Evolutionary conservation across 2,888 invertebrate genomes (phyloP).

Genomic region (Perithous albicinctus): DNA sequence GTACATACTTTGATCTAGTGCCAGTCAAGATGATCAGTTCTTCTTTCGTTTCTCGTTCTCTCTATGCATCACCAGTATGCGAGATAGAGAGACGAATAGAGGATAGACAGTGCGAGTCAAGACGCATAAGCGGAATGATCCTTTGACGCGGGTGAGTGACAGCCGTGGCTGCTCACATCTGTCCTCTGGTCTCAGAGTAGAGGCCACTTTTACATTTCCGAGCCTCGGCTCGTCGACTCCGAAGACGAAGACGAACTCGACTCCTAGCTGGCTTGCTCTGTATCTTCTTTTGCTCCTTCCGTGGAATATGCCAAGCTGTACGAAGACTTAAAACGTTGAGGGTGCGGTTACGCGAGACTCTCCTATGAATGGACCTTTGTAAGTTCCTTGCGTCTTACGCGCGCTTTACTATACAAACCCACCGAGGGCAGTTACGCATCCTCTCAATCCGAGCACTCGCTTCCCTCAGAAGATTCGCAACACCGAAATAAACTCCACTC

Average conservation of each 20-base stretch:
- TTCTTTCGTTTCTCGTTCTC: constrained; percentile 48
- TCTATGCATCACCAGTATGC: constrained; percentile 34
- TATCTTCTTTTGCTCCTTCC: constrained; percentile 65
- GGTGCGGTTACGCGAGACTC: constrained; percentile 65
- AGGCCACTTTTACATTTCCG: constrained; percentile 67
- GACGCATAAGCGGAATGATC: constrained; percentile 70
- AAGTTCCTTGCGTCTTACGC: constrained; percentile 64
- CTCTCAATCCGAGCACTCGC: constrained; percentile 54
- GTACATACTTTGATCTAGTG: not conserved
- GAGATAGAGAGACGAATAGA: constrained; percentile 37
- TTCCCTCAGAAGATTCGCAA: constrained; percentile 65
- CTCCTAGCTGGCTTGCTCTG: constrained; percentile 60
- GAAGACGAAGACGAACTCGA: constrained; percentile 56
- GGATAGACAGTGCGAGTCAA: constrained; percentile 33
- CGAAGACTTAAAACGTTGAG: constrained; percentile 48
- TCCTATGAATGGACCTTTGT: constrained; percentile 79
- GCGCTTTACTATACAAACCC: constrained; percentile 58
- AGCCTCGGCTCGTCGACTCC: constrained; percentile 50
- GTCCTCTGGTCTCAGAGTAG: constrained; percentile 66
- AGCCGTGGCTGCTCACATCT: constrained; percentile 75
- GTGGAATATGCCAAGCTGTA: constrained; percentile 50
- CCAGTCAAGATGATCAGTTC: constrained; percentile 42
- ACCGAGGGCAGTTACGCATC: constrained; percentile 67
- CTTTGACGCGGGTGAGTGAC: constrained; percentile 79
- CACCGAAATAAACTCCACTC: constrained; percentile 76